Evolutionary conservation across 2,888 invertebrate species (phyloP).

Genomic region (Trachelus tabidus): DNA sequence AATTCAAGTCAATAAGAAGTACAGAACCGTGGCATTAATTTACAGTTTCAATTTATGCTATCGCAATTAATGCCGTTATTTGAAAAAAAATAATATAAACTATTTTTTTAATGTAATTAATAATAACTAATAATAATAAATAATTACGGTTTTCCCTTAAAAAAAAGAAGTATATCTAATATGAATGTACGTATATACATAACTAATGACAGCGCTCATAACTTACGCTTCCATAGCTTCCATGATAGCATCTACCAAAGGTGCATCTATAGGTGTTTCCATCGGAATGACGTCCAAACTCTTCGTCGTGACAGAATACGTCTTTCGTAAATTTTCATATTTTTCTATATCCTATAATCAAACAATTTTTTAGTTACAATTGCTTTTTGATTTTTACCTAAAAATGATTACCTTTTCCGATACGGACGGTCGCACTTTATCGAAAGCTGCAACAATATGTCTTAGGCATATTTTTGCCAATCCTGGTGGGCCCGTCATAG

Average conservation of each 20-base stretch:
- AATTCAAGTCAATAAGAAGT: neutral
- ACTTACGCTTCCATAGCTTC: conserved; percentile 59
- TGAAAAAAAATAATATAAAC: neutral
- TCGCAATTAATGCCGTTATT: neutral
- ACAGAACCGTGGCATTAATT: neutral
- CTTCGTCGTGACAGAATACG: conserved; percentile 71
- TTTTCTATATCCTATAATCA: conserved; percentile 75
- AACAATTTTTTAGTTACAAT: neutral
- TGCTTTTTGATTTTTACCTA: neutral
- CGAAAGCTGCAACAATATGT: conserved; percentile 83
- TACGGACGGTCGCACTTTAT: conserved; percentile 89
- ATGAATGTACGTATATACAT: neutral
- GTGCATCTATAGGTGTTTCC: conserved; percentile 57
- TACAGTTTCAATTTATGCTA: neutral
- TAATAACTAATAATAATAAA: no score
- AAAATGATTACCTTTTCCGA: conserved; percentile 71
- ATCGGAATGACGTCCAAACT: conserved; percentile 71
- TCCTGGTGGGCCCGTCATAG: conserved; percentile 71
- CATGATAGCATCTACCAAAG: conserved; percentile 46
- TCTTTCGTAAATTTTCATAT: conserved; percentile 79
- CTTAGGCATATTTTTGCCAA: conserved; percentile 69
- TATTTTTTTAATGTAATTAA: neutral
- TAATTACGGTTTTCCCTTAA: neutral
- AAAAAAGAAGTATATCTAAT: neutral
- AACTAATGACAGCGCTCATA: neutral